Evolutionary conservation across 1,140 invertebrate genomes (phyloP).

Genomic region (Scaptomyza hsui): DNA sequence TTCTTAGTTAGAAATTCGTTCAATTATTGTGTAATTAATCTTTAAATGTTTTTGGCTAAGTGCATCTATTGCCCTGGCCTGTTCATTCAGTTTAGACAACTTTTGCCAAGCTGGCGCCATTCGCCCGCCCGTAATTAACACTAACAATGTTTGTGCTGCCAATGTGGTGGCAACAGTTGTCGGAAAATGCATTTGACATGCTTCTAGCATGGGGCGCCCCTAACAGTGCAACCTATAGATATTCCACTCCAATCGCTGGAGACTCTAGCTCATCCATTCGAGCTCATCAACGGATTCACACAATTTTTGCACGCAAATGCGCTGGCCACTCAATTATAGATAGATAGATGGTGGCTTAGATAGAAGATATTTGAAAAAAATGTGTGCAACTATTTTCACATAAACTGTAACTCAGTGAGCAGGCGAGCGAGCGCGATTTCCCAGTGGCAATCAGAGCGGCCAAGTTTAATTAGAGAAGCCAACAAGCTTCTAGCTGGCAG

Average conservation of each 20-base stretch:
- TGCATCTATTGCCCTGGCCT: slow-evolving; percentile 12
- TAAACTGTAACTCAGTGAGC: slow-evolving; percentile 58
- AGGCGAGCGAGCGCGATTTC: slow-evolving; percentile 53
- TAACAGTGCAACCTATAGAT: slow-evolving; percentile 9
- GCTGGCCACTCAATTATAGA: slow-evolving; percentile 51
- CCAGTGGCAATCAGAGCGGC: slow-evolving; percentile 74
- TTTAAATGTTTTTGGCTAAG: slow-evolving; percentile 1
- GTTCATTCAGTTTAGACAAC: slow-evolving; percentile 44
- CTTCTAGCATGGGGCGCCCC: slow-evolving; percentile 48
- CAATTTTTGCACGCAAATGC: slow-evolving; percentile 79
- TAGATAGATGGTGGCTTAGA: slow-evolving; percentile 5
- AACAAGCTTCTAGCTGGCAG: background rate
- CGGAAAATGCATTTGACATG: slow-evolving; percentile 67
- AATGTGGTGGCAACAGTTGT: slow-evolving; percentile 55
- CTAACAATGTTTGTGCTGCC: slow-evolving; percentile 50
- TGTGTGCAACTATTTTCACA: slow-evolving; percentile 79
- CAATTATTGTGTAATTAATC: background rate
- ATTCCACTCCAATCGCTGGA: slow-evolving; percentile 18
- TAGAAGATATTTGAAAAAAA: slow-evolving; percentile 54
- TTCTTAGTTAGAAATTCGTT: too few species aligned
- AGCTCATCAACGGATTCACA: slow-evolving; percentile 75
- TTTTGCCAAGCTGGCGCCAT: slow-evolving; percentile 58
- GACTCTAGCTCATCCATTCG: slow-evolving; percentile 2
- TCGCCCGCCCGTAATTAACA: slow-evolving; percentile 66
- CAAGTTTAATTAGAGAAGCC: slow-evolving; percentile 73